Percentiles rank a stretch among this genome's conserved stretches.
phyloP scores from a whole-genome alignment of 2,888 invertebrate genomes.

The Morinoia aosen region DNA sequence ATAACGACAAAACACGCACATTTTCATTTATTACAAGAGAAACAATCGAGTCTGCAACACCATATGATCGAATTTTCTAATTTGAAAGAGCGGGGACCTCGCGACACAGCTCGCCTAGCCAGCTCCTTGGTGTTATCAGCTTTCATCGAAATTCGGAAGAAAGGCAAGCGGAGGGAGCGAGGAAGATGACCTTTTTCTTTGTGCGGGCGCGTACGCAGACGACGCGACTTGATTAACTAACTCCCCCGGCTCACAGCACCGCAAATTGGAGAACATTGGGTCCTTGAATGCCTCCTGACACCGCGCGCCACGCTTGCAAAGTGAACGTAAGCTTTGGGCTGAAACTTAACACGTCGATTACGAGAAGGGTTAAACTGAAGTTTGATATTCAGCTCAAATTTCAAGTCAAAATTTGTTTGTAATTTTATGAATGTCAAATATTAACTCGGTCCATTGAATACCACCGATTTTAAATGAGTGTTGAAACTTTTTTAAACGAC shows the following conservation, averaged over 20 bases:
- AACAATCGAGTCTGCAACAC: neutral
- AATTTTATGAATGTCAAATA: too few species aligned
- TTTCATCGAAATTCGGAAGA: neutral
- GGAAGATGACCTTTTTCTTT: constrained; percentile 35
- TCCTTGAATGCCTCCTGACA: too few species aligned
- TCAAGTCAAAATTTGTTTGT: neutral
- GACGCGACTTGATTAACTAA: neutral
- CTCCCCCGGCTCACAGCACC: neutral
- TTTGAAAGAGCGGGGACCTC: neutral
- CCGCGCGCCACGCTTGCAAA: too few species aligned
- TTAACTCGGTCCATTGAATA: too few species aligned
- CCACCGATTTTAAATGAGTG: too few species aligned
- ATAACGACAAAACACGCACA: neutral
- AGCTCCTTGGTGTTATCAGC: neutral
- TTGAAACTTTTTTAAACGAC: too few species aligned
- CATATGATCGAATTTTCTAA: neutral
- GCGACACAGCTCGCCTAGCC: neutral
- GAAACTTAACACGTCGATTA: neutral
- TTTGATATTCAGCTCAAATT: neutral
- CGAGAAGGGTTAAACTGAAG: neutral
- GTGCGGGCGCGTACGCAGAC: neutral
- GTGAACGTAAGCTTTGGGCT: too few species aligned
- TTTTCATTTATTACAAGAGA: neutral
- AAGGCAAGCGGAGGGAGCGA: neutral
- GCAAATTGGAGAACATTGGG: neutral